phyloP scores from a whole-genome alignment of 2,797 vertebrate species.

The Hapalemur alaotrensis region DNA sequence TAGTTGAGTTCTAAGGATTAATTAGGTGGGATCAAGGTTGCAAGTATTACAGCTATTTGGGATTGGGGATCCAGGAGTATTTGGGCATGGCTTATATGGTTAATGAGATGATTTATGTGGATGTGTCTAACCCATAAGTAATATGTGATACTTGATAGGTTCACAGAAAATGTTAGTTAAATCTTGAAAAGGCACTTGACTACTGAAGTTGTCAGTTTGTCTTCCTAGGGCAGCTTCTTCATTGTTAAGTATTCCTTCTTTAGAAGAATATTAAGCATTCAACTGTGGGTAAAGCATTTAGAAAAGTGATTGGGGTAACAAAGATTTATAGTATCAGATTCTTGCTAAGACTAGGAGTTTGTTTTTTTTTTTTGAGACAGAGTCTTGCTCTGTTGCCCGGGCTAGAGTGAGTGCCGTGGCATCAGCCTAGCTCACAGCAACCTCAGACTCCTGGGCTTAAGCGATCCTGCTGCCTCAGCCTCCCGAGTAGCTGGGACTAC shows the following conservation, averaged over 20 bases:
- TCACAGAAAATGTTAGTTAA: neutral
- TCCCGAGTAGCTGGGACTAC: too few relatives aligned
- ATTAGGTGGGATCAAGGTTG: slow-evolving; percentile 1
- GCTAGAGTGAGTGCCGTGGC: too few relatives aligned
- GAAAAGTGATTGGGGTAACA: neutral
- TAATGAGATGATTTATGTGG: neutral
- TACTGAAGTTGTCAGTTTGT: slow-evolving; percentile 15
- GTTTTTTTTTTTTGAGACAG: too few relatives aligned
- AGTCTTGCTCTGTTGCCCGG: too few relatives aligned
- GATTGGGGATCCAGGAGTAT: neutral
- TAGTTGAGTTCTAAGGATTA: neutral
- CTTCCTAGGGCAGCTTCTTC: neutral
- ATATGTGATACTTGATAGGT: neutral
- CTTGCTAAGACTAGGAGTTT: neutral
- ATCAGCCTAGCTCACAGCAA: too few relatives aligned
- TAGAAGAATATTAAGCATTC: neutral
- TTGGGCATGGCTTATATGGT: neutral
- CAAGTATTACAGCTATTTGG: slow-evolving; percentile 4
- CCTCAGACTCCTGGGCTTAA: too few relatives aligned
- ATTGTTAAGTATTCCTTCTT: neutral
- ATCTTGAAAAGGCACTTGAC: slow-evolving; percentile 2
- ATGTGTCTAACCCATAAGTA: neutral
- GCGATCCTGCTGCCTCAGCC: too few relatives aligned
- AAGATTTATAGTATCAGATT: slow-evolving; percentile 5
- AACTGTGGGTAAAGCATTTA: slow-evolving; percentile 3